Conservation (phyloP, 2,888 invertebrate genomes). For the Dolichopus griseipennis region DNA sequence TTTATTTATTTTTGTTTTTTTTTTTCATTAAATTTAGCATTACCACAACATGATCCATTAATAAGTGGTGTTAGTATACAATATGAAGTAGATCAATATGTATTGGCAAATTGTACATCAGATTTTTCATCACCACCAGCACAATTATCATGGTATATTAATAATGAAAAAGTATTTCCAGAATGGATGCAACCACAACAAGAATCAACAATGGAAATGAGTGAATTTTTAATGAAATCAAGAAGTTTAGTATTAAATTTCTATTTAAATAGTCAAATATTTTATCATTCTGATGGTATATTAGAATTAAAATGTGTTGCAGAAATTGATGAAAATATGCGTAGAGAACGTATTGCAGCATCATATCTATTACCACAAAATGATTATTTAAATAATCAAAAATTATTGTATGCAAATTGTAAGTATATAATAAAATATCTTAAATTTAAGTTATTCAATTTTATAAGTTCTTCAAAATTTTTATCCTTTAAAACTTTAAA, state of each 20-base stretch:
- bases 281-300: constrained; percentile 33
- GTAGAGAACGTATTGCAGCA: constrained; percentile 36
- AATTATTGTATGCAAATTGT: neutral
- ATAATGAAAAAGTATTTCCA: constrained; percentile 39
- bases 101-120: constrained; percentile 42
- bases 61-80: constrained; percentile 39
- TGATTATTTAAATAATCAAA: constrained; percentile 42
- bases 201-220: constrained; percentile 38
- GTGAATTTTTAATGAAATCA: constrained; percentile 38
- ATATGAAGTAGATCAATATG: constrained; percentile 41
- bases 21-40: constrained; percentile 27
- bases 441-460: no score
- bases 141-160: constrained; percentile 42
- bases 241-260: constrained; percentile 40
- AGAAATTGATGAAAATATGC: constrained; percentile 39
- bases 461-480: no score
- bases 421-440: neutral
- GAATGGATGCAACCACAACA: constrained; percentile 39
- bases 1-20: constrained; percentile 11
- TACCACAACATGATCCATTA: constrained; percentile 41
- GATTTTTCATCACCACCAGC: constrained; percentile 42
- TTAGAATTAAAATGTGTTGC: constrained; percentile 41
- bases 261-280: constrained; percentile 39
- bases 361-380: constrained; percentile 33
- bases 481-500: no score